Base-by-base conservation (phyloP, 64 coral and sea anemone species). In the Cladopsammia gracilis region DNA sequence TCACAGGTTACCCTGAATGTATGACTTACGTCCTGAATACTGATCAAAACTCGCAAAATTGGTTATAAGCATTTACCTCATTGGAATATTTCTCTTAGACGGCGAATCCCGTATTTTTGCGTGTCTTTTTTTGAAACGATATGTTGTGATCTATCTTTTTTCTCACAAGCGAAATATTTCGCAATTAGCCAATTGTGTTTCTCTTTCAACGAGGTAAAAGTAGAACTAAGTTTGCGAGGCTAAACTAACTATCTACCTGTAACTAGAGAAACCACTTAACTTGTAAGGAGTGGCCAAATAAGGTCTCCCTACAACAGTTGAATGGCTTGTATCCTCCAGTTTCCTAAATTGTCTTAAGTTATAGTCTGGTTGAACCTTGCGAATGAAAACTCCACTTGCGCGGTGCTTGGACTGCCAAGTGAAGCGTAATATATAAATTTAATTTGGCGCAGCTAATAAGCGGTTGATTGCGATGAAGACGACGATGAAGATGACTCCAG, bases 331-430 rank as follows among this genome's bases (percentile, higher is more conserved):
- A 11, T 25, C 1, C 25, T 70, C 67, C 24, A 26, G 67, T 10
- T 43, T 70, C 25, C 67, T 70, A 70, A 70, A 12, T 70, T 25
- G 25, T 70, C 9, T 9, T 70, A 26, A 11, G 19, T 24, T 26
- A 42, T 58, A 2, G 11, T 78, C 51, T 78, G 76, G 50, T 25
- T 78, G 76, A 78, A 78, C 76, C 76, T 78, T 78, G 58, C 76
- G 20, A 57, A 78, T 22, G 25, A 58, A 58, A 78, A 0, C 24
- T 57, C 57, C 76, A 58, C 76, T 78, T 78, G 14, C 24, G 11
- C 51, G 26, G 76, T 15, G 13, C 6, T 16, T 15, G 13, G 76
- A 15, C 76, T 58, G 76, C 11, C 51, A 78, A 78, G 76, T 78
- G 76, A 78, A 78, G 52, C 13, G 76, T 59, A 58, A 24, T 22